Evolutionary conservation across 1,140 invertebrate genomes (phyloP).

Genomic region (Cylas formicarius): DNA sequence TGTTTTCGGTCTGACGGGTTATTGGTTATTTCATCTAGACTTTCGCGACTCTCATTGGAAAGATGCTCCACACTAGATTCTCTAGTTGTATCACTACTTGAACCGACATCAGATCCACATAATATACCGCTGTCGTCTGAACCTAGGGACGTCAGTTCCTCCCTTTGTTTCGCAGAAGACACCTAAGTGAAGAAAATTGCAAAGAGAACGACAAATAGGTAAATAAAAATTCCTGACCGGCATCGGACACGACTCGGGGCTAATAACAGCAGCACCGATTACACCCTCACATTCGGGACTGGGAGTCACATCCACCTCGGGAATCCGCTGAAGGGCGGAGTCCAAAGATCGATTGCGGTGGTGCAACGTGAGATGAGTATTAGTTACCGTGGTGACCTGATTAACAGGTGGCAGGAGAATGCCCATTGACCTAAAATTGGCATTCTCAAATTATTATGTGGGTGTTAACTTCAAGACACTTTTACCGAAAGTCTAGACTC

Average conservation of each 20-base stretch:
- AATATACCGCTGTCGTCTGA: slow-evolving; percentile 81
- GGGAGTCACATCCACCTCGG: slow-evolving; percentile 72
- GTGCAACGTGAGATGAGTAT: slow-evolving; percentile 57
- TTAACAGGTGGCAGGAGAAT: slow-evolving; percentile 66
- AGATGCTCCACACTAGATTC: slow-evolving; percentile 44
- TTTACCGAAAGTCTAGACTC: slow-evolving; percentile 66
- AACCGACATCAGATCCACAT: slow-evolving; percentile 59
- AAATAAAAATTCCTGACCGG: neutral
- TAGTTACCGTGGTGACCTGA: slow-evolving; percentile 48
- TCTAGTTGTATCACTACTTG: slow-evolving; percentile 40
- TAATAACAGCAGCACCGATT: slow-evolving; percentile 37
- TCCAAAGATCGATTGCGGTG: slow-evolving; percentile 83
- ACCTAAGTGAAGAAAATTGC: slow-evolving; percentile 6
- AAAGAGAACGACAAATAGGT: neutral
- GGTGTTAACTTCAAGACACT: slow-evolving; percentile 1
- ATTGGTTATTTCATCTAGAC: slow-evolving; percentile 42
- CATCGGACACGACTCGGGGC: slow-evolving; percentile 15
- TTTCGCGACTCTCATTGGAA: slow-evolving; percentile 55
- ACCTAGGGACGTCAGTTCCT: slow-evolving; percentile 66
- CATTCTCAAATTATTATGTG: neutral
- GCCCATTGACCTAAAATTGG: slow-evolving; percentile 61
- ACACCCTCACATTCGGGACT: slow-evolving; percentile 65
- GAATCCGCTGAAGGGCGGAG: slow-evolving; percentile 77
- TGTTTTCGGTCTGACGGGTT: neutral
- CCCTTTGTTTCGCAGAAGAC: slow-evolving; percentile 39